Percentiles rank a stretch among this genome's conserved stretches.
Evolutionary conservation across 1,140 invertebrate genomes (phyloP).

Genomic region (Dreissena rostriformis): DNA sequence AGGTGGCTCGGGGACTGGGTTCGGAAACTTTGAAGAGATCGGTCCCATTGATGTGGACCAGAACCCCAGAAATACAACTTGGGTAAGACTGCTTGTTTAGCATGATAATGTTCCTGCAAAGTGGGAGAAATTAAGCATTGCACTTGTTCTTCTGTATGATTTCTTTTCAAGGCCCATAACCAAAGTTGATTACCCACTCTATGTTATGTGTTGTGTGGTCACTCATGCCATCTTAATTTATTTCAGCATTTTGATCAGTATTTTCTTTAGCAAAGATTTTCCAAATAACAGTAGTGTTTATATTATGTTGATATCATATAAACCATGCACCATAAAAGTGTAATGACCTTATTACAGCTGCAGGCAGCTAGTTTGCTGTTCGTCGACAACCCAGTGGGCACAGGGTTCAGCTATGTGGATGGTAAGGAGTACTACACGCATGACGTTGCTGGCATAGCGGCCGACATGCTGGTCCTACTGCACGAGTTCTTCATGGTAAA

Average conservation of each 20-base stretch:
- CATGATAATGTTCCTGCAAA: too few species aligned
- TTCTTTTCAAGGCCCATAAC: too few species aligned
- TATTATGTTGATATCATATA: neutral
- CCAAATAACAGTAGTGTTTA: too few species aligned
- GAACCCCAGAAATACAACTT: constrained; percentile 87
- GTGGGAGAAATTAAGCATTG: too few species aligned
- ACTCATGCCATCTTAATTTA: too few species aligned
- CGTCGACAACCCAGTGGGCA: constrained; percentile 94
- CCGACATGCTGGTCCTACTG: constrained; percentile 89
- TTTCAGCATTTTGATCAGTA: too few species aligned
- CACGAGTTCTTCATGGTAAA: constrained; percentile 86
- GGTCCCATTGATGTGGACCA: constrained; percentile 82
- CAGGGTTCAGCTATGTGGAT: constrained; percentile 93
- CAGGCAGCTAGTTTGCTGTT: constrained; percentile 89
- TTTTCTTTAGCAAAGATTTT: too few species aligned
- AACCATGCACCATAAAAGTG: neutral
- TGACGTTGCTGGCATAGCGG: constrained; percentile 88
- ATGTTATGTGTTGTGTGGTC: too few species aligned
- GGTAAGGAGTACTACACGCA: constrained; percentile 83
- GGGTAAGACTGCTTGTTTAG: constrained; percentile 84
- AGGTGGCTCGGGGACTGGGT: constrained; percentile 78
- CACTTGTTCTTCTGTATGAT: too few species aligned
- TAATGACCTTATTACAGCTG: constrained; percentile 71
- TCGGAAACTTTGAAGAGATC: constrained; percentile 80
- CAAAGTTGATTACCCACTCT: too few species aligned